Conservation (phyloP, 2,113 vertebrate genomes). For the Macroglossus sobrinus region DNA sequence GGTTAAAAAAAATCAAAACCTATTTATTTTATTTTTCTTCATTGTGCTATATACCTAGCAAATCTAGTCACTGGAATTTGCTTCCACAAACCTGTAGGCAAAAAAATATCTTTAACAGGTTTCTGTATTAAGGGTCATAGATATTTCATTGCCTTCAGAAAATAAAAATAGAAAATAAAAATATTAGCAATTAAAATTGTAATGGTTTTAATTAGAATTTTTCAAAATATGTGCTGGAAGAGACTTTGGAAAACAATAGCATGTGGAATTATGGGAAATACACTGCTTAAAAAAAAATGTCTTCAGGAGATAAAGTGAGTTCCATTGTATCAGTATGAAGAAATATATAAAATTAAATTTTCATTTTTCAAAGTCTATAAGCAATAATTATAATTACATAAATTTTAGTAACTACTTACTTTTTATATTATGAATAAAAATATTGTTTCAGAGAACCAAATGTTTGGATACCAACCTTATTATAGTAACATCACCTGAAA, state of each 20-base stretch:
- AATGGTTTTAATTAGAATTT: slow-evolving; percentile 19
- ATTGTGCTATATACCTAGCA: neutral
- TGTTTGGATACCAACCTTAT: neutral
- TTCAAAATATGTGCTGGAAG: slow-evolving; percentile 36
- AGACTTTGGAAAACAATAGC: slow-evolving; percentile 58
- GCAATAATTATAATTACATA: neutral
- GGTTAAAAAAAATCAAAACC: neutral
- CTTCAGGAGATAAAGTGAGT: neutral
- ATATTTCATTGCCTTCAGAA: neutral
- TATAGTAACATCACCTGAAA: neutral
- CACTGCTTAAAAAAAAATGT: neutral
- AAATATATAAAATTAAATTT: slow-evolving; percentile 22
- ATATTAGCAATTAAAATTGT: neutral
- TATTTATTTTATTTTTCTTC: neutral
- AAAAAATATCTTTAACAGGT: neutral
- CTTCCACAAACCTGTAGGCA: neutral
- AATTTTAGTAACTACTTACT: slow-evolving; percentile 23
- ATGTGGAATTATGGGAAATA: neutral
- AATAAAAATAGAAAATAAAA: neutral
- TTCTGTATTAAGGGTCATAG: neutral
- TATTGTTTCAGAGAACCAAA: slow-evolving; percentile 36
- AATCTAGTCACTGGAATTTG: neutral
- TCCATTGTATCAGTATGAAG: slow-evolving; percentile 21
- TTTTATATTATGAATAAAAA: slow-evolving; percentile 11
- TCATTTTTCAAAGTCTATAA: slow-evolving; percentile 8